Evolutionary conservation across 2,797 vertebrate species (phyloP).

Genomic region (Meriones psammophilus): DNA sequence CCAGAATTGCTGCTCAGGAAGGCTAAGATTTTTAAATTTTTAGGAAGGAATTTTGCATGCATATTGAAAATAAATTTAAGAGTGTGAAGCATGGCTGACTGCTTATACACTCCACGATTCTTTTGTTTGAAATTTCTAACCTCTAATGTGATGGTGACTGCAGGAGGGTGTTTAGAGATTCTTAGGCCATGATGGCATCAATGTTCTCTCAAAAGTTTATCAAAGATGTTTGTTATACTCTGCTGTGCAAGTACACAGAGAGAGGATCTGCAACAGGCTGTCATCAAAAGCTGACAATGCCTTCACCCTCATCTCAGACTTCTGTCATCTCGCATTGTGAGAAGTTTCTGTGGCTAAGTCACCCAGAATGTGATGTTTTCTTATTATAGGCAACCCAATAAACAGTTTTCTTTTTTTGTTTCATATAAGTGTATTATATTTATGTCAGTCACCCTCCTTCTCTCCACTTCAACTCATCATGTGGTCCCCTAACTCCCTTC

Average conservation of each 20-base stretch:
- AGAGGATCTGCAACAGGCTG: not conserved
- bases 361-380: not conserved
- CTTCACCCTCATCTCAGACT: no score
- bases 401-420: not conserved
- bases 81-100: not conserved
- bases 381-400: not conserved
- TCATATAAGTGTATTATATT: not conserved
- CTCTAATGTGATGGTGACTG: no score
- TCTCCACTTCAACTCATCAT: not conserved
- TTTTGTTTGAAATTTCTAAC: not conserved
- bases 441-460: not conserved
- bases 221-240: not conserved
- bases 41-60: not conserved
- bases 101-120: not conserved
- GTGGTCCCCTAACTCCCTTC: not conserved
- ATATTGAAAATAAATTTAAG: not conserved
- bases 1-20: not conserved
- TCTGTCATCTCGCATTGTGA: not conserved
- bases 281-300: not conserved
- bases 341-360: not conserved
- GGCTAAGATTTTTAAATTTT: not conserved
- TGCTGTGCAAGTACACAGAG: not conserved
- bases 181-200: not conserved
- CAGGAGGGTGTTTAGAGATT: not conserved
- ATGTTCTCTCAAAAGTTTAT: not conserved